Base-by-base conservation (phyloP, 1,140 invertebrate genomes). In the Nebria ingens region DNA sequence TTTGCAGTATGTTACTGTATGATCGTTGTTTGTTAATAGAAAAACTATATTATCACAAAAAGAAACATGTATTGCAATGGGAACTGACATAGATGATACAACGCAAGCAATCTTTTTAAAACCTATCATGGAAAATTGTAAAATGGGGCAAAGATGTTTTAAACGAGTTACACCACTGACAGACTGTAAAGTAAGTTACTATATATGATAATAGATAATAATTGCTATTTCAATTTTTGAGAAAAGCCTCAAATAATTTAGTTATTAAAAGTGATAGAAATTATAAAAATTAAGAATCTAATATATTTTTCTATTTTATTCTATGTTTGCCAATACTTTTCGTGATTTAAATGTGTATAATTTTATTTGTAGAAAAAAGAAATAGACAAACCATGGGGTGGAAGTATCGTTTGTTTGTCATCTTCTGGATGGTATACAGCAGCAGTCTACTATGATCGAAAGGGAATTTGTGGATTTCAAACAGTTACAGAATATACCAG, bases 381-480 rank as follows among this genome's bases (percentile, higher is more conserved):
- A 34, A 6, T 6, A 34, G 25, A 34, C n/a, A n/a, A 34, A 25
- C 56, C 61, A 17, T 84, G 80, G 81, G 75, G 71, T 59, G 82
- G 82, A 34, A 73, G 73, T 17, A 74, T 85, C 9, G 73, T 76
- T 25, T 85, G 83, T 66, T 73, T 76, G 23, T 72, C 73, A 12
- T 69, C 66, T 17, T 64, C 71, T 51, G 80, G 78, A 20, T 84
- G 82, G 80, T 81, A 79, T 61, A 79, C 81, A 0, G 73, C 77
- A 2, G 80, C 81, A 0, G 64, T 78, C 17, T 84, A 79, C 61
- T 65, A 76, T 21, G 72, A 79, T 19, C 62, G 67, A 22, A 61
- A 68, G 56, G 76, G 74, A 15, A 61, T 67, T 19, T 84, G 80
- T 58, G 75, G 74, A 9, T 74, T 81, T 56, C 54, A 57, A 13